These are phyloP conservation scores for Cataglyphis livida DNA, from an alignment of 2,888 invertebrate species.

Conservation along the genomic window DNA sequence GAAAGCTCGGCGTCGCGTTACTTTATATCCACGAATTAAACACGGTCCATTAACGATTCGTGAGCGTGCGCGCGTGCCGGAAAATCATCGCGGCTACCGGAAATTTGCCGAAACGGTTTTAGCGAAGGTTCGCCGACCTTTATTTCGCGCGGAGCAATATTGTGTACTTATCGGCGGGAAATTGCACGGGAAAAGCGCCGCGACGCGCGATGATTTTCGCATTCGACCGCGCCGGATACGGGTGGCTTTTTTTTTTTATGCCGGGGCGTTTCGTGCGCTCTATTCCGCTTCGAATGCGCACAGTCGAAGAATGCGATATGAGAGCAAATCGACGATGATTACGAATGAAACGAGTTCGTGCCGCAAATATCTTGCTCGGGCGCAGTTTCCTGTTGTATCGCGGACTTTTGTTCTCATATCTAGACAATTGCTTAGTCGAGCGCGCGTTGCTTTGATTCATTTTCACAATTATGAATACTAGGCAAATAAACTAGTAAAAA, in stretches of 20 bases:
- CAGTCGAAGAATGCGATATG: not conserved
- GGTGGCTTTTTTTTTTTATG: slow-evolving; percentile 9
- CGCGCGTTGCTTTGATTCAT: not conserved
- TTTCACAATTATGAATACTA: not conserved
- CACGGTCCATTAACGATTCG: slow-evolving; percentile 47
- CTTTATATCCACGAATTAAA: slow-evolving; percentile 45
- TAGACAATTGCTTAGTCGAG: not conserved
- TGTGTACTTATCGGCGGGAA: slow-evolving; percentile 49
- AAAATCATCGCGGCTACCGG: slow-evolving; percentile 43
- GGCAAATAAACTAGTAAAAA: not conserved
- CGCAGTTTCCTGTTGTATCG: not conserved
- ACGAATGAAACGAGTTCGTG: not conserved
- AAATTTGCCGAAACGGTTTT: slow-evolving; percentile 42
- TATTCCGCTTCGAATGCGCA: not conserved
- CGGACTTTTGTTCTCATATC: not conserved
- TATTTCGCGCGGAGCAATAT: slow-evolving; percentile 22
- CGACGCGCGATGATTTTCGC: slow-evolving; percentile 29
- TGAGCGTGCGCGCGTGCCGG: slow-evolving; percentile 5
- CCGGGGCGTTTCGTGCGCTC: not conserved
- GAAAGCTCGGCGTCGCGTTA: slow-evolving; percentile 18
- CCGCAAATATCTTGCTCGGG: slow-evolving; percentile 1
- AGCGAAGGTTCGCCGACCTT: slow-evolving; percentile 33
- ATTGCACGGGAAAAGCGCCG: slow-evolving; percentile 38
- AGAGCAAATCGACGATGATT: not conserved
- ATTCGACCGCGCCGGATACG: not conserved